These are phyloP conservation scores for Toxotes jaculatrix DNA, from an alignment of 2,113 vertebrate species.

Conservation along the genomic window DNA sequence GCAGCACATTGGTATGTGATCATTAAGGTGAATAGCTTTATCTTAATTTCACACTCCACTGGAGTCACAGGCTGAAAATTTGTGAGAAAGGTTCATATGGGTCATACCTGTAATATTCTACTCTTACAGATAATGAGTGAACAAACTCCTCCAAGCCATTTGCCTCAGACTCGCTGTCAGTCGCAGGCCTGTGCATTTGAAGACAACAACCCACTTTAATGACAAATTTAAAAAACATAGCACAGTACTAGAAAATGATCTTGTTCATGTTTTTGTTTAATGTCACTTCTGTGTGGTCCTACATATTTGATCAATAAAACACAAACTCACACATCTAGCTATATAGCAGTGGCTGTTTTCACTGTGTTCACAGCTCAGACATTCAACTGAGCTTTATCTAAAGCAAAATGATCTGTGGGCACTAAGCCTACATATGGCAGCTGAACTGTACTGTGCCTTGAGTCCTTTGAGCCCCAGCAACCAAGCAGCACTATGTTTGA, in stretches of 20 bases:
- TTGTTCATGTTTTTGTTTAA: neutral
- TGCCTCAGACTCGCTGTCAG: slow-evolving; percentile 10
- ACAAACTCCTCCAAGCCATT: neutral
- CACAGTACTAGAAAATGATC: neutral
- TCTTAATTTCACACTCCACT: neutral
- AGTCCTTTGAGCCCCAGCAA: no score
- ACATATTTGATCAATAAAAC: neutral
- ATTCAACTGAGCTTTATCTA: neutral
- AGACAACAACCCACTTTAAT: slow-evolving; percentile 9
- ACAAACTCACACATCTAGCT: neutral
- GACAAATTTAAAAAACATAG: neutral
- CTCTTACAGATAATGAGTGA: slow-evolving; percentile 20
- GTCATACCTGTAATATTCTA: slow-evolving; percentile 57
- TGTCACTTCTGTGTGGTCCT: neutral
- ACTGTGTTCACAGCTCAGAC: neutral
- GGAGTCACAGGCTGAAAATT: neutral
- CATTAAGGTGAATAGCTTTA: neutral
- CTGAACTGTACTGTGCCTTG: no score
- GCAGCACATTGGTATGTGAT: neutral
- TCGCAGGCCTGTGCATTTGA: slow-evolving; percentile 8
- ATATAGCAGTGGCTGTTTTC: neutral
- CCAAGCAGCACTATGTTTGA: neutral
- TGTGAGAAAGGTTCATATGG: neutral
- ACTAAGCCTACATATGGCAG: neutral
- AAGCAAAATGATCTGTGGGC: neutral